phyloP scores from a whole-genome alignment of 2,888 invertebrate species.

The Pocota personata region DNA sequence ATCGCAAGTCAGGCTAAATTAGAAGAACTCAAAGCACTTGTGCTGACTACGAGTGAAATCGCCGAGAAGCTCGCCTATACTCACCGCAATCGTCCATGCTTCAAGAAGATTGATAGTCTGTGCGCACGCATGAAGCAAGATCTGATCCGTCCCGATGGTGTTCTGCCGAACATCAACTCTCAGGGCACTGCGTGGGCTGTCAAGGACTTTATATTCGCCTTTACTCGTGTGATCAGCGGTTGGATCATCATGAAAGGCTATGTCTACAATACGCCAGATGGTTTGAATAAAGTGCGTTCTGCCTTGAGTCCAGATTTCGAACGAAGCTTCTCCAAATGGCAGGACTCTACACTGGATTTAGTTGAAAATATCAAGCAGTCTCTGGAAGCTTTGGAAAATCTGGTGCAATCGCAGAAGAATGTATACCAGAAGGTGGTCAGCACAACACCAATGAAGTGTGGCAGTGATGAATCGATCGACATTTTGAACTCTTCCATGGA shows the following conservation, averaged over 20 bases:
- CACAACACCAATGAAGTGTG: conserved; percentile 74
- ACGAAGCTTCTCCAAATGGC: conserved; percentile 86
- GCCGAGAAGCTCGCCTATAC: conserved; percentile 88
- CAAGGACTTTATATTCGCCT: conserved; percentile 90
- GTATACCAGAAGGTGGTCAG: conserved; percentile 77
- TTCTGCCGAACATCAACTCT: conserved; percentile 88
- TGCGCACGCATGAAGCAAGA: conserved; percentile 89
- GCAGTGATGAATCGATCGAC: conserved; percentile 76
- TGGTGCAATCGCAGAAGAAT: conserved; percentile 81
- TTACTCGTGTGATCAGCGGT: conserved; percentile 88
- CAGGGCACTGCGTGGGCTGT: conserved; percentile 91
- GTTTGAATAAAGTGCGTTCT: conserved; percentile 85
- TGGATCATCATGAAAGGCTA: conserved; percentile 89
- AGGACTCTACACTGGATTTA: conserved; percentile 85
- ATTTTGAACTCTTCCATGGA: conserved; percentile 75
- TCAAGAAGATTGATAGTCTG: conserved; percentile 89
- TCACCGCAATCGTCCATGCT: conserved; percentile 88
- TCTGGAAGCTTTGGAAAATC: conserved; percentile 85
- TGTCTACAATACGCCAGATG: conserved; percentile 86
- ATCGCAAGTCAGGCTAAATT: conserved; percentile 73
- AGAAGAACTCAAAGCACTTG: conserved; percentile 82
- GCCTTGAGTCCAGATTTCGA: conserved; percentile 85
- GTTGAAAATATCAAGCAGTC: conserved; percentile 86
- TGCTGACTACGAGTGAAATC: conserved; percentile 87
- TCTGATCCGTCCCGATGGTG: conserved; percentile 88